Conservation (phyloP, 2,113 vertebrate genomes). For the Parus major region DNA sequence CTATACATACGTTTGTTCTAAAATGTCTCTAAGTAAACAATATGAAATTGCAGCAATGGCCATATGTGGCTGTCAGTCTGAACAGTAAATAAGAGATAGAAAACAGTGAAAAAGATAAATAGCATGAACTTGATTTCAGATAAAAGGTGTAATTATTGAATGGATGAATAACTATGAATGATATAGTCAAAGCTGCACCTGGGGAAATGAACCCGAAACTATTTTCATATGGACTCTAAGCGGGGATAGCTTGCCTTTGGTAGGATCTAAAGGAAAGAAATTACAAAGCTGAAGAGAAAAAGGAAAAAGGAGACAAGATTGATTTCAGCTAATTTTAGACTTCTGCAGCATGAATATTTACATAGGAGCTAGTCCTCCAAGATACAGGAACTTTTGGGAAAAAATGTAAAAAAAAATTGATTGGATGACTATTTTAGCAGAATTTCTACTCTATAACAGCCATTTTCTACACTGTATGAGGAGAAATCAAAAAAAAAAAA, state of each 20-base stretch:
- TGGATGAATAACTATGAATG: background rate
- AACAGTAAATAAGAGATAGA: background rate
- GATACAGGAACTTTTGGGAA: background rate
- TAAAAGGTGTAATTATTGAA: background rate
- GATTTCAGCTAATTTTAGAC: constrained; percentile 30
- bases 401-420: background rate
- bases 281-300: background rate
- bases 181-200: background rate
- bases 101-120: background rate
- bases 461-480: background rate
- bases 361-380: background rate
- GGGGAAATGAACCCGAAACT: background rate
- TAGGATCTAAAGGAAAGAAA: background rate
- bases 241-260: background rate
- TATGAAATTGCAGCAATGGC: background rate
- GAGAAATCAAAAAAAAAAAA: background rate
- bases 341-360: constrained; percentile 20
- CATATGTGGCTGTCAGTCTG: background rate
- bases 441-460: background rate
- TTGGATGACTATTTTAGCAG: constrained; percentile 1
- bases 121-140: background rate
- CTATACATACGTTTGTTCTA: background rate
- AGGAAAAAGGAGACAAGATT: background rate
- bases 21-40: background rate
- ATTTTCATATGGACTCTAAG: background rate